Percentiles rank a stretch among this genome's conserved stretches.
Evolutionary conservation across 2,113 vertebrate species (phyloP).

Genomic region (Lota lota): DNA sequence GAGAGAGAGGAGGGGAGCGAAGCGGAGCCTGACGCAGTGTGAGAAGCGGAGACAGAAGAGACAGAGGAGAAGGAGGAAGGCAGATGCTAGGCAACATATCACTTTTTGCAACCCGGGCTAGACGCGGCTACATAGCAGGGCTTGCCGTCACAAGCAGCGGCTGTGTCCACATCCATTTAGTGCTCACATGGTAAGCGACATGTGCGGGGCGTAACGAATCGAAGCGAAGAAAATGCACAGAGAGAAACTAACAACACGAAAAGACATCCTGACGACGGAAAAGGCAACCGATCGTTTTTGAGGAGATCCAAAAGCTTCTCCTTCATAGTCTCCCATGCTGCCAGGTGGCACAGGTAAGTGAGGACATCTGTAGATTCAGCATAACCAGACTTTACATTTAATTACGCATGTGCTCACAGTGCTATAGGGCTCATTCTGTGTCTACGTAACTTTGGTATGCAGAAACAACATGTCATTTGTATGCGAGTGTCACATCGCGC

Average conservation of each 20-base stretch:
- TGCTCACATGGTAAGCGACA: background rate
- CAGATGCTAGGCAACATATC: constrained; percentile 49
- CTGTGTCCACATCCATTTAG: background rate
- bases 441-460: constrained; percentile 52
- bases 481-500: background rate
- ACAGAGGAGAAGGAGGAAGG: constrained; percentile 27
- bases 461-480: constrained; percentile 38
- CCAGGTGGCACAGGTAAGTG: constrained; percentile 54
- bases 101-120: constrained; percentile 35
- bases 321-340: constrained; percentile 10
- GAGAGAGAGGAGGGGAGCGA: background rate
- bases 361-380: constrained; percentile 17
- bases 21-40: constrained; percentile 70
- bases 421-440: constrained; percentile 27
- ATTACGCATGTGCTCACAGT: constrained; percentile 3
- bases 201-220: no score
- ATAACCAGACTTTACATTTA: constrained; percentile 13
- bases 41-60: constrained; percentile 48
- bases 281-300: no score
- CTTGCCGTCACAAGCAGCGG: background rate
- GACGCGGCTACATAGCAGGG: background rate
- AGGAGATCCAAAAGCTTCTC: background rate
- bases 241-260: no score
- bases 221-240: no score
- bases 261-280: no score